phyloP scores from a whole-genome alignment of 2,113 vertebrate species.

The Patagioenas fasciata region DNA sequence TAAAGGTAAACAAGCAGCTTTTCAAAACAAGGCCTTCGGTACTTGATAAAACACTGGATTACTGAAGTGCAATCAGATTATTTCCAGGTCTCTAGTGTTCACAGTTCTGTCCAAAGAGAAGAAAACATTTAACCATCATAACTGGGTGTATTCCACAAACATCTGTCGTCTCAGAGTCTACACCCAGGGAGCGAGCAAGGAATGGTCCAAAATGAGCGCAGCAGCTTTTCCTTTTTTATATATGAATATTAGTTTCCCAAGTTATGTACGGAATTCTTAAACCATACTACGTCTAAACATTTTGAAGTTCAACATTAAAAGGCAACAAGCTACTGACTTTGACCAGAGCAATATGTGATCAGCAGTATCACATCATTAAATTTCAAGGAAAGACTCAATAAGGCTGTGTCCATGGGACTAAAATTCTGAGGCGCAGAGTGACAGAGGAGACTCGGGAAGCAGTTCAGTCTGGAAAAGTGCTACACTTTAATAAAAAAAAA shows the following conservation, averaged over 20 bases:
- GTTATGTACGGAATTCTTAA: background rate
- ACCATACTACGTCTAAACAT: background rate
- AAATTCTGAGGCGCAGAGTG: background rate
- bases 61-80: constrained; percentile 78
- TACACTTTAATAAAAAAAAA: constrained; percentile 57
- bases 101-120: constrained; percentile 79
- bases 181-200: background rate
- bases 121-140: background rate
- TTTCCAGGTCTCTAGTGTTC: constrained; percentile 68
- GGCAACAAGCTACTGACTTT: background rate
- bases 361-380: background rate
- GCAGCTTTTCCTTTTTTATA: background rate
- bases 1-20: constrained; percentile 69
- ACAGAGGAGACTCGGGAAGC: constrained; percentile 55
- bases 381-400: background rate
- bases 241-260: background rate
- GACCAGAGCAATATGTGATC: background rate
- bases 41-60: constrained; percentile 74
- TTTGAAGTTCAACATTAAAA: background rate
- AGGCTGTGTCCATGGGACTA: background rate
- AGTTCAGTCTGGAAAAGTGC: constrained; percentile 52
- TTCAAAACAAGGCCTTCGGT: constrained; percentile 75
- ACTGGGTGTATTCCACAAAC: background rate
- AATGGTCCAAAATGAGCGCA: background rate
- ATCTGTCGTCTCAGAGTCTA: background rate